Percentiles rank a stretch among this genome's conserved stretches.
Conservation (phyloP, 2,113 vertebrate genomes). For the Larimichthys polyactis region DNA sequence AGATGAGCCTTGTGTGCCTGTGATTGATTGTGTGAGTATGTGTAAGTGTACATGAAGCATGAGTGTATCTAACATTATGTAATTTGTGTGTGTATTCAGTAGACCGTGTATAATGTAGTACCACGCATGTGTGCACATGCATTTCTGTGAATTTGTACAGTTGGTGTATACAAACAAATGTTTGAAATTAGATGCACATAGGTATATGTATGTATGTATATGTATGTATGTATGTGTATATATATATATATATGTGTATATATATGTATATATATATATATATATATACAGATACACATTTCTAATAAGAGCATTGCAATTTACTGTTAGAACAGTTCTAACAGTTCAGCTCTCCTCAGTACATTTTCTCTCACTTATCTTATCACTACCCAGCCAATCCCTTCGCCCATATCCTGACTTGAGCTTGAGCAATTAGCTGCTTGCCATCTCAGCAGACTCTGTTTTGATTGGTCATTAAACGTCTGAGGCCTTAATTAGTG, state of each 20-base stretch:
- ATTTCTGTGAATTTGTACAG: background rate
- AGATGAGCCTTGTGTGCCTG: background rate
- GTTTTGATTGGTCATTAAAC: constrained; percentile 77
- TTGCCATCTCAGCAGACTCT: constrained; percentile 60
- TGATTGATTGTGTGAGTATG: background rate
- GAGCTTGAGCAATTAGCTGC: constrained; percentile 66
- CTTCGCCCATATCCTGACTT: constrained; percentile 15
- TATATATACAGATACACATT: background rate
- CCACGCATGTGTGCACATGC: background rate
- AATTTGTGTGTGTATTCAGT: background rate
- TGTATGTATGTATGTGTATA: background rate
- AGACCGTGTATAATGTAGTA: background rate
- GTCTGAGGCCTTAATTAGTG: constrained; percentile 62
- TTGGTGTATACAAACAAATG: background rate
- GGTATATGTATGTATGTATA: background rate
- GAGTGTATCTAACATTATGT: background rate
- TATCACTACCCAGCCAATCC: constrained; percentile 25
- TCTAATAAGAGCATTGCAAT: background rate
- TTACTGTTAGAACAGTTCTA: background rate
- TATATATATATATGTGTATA: background rate
- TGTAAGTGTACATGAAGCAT: background rate
- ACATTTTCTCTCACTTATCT: background rate
- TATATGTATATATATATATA: background rate
- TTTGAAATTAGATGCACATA: background rate
- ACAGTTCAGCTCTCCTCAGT: constrained; percentile 7